These are phyloP conservation scores for Drosophila fuyamai DNA, from an alignment of 1,140 invertebrate species.

Conservation along the genomic window DNA sequence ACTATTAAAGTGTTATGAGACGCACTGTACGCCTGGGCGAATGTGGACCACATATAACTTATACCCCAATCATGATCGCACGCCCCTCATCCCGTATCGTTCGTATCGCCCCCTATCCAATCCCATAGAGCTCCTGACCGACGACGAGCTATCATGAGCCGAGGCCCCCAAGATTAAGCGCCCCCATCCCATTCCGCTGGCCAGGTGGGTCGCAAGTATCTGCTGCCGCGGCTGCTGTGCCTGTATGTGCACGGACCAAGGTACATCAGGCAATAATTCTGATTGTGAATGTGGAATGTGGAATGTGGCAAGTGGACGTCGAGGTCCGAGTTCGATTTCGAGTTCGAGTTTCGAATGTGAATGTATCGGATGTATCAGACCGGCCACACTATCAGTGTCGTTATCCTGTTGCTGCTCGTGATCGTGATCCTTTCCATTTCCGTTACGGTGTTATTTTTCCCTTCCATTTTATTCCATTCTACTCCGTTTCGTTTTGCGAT, in stretches of 20 bases:
- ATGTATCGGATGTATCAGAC: constrained; percentile 2
- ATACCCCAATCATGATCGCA: constrained; percentile 25
- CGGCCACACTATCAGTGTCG: constrained; percentile 17
- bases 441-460: constrained; percentile 2
- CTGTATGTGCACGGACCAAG: constrained; percentile 55
- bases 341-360: not conserved
- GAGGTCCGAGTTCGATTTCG: not conserved
- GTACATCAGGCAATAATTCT: constrained; percentile 26
- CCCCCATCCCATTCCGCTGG: constrained; percentile 17
- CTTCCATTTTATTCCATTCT: not conserved
- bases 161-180: constrained; percentile 22
- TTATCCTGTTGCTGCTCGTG: constrained; percentile 13
- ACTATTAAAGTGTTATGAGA: too few species aligned
- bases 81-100: constrained; percentile 35
- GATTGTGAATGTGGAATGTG: not conserved
- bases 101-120: constrained; percentile 43
- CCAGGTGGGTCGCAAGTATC: constrained; percentile 28
- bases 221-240: constrained; percentile 29
- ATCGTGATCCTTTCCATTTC: constrained; percentile 4
- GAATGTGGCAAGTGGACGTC: not conserved
- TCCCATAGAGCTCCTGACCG: constrained; percentile 39
- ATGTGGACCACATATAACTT: constrained; percentile 1
- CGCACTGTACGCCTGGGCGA: not conserved
- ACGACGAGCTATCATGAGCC: constrained; percentile 31
- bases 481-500: not conserved